Evolutionary conservation across 2,113 vertebrate species (phyloP), one percentile per base, ranked within the genome.

Genomic region (Eptesicus fuscus): DNA sequence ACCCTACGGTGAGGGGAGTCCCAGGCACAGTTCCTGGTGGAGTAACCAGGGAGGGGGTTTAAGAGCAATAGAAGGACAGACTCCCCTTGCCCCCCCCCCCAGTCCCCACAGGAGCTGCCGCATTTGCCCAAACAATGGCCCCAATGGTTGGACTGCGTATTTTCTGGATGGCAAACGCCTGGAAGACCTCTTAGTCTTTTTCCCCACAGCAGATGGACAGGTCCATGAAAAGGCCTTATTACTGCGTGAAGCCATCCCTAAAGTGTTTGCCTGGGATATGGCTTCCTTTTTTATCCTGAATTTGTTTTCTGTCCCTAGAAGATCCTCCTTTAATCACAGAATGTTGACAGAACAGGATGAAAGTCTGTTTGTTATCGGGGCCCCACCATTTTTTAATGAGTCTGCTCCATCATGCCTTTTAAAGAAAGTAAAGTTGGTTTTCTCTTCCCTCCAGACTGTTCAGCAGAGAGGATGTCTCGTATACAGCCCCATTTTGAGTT

Each of bases 281-380:
- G 56, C 47, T 61, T 88, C 87, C 95, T 90, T 65, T 70, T 88
- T 82, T 61, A 56, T 85, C 95, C 90, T 51, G 37, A 49, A 20
- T 84, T 47, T 94, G 73, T 83, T 65, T 83, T 94, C 63, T 88
- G 69, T 89, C 82, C 44, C 56, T 87, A 10, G 51, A 91, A 82
- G 91, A 40, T 18, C n/a, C n/a, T 92, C 44, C 71, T 95, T 88
- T 94, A 67, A 79, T 92, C 94, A 93, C 69, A 53, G 86, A 73
- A 47, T 53, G 51, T 63, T 89, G 80, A 74, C 83, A 40, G 35
- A 93, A 42, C 37, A 69, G 10, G 28, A 16, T 8, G 67, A 65
- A 51, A 67, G 11, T 40, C 44, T 96, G 77, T 83, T 94, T 90
- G 49, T 88, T 44, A 1, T 47, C 37, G 18, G 18, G 44, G 63